Evolutionary conservation across 2,797 vertebrate genomes (phyloP), one percentile per base, ranked within the genome.

Genomic region (Squalus acanthias): DNA sequence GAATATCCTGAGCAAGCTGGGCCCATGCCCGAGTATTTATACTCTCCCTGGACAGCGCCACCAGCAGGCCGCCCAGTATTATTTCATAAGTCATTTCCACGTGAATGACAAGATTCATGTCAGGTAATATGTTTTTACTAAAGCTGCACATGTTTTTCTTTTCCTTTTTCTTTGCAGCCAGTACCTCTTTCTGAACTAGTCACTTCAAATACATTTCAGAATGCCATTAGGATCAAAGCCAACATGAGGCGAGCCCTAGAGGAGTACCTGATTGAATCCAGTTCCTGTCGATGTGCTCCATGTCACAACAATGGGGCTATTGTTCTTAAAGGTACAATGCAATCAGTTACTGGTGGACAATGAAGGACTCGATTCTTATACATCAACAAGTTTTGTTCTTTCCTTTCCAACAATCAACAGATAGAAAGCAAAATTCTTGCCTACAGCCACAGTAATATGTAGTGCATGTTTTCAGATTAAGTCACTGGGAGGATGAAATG

Each of bases 271-370:
- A 97, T 67, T 10, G 99, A 99, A 97, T 97, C 96, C 39, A 98
- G 98, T 72, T 96, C 98, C 3, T 99, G 99, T 94, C 98, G 53
- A 70, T 99, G 99, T 60, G 97, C 98, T 46, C 98, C 98, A 0
- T 99, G 99, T 97, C 98, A 50, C 0, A 98, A 98, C 96, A 99
- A 99, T 0, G 99, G 99, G 74, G 96, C 98, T n/a, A 97, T 98
- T 4, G 97, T 98, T 91, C 97, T 99, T 67, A 98, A 96, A 98
- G 99, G 99, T 99, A 97, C 29, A 79, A 20, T 65, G 15, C 15
- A 53, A 1, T 60, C 88, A 69, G 13, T 33, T 60, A 82, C 65
- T 67, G 63, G 2, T 29, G 26, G 79, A 65, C 22, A 93, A 53
- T 26, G 33, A 74, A 60, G 70, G 22, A 46, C 39, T 12, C 46